Percentiles rank a stretch among this genome's conserved stretches.
Conservation (phyloP, 2,113 vertebrate genomes). For the Macheiramphus alcinus region DNA sequence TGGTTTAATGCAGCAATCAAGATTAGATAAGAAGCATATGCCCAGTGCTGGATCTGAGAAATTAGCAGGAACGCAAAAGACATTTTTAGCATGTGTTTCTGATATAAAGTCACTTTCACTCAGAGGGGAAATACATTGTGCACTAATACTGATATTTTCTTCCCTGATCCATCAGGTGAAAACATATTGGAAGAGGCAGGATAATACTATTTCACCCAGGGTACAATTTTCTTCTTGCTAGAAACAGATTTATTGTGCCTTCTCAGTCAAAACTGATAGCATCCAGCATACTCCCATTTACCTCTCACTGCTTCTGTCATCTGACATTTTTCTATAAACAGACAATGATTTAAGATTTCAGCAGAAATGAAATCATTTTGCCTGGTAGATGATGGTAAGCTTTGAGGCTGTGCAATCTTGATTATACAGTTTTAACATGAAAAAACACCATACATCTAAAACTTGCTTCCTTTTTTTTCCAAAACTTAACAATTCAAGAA, state of each 20-base stretch:
- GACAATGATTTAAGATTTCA: conserved; percentile 15
- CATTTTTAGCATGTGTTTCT: conserved; percentile 45
- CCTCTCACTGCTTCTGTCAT: background rate
- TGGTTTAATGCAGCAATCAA: background rate
- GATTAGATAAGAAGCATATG: conserved; percentile 28
- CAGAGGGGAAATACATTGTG: background rate
- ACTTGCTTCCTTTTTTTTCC: background rate
- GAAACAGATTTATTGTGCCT: background rate
- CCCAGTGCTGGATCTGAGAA: conserved; percentile 21
- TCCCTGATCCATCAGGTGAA: background rate
- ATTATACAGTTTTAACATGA: background rate
- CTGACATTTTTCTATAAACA: background rate
- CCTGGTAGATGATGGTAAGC: background rate
- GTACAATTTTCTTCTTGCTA: conserved; percentile 5
- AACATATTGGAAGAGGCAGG: conserved; percentile 50
- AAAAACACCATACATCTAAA: background rate
- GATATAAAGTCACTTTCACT: conserved; percentile 12
- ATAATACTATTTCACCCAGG: background rate
- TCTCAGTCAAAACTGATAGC: background rate
- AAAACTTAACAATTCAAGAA: background rate
- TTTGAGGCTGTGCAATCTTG: background rate
- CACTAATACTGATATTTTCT: background rate
- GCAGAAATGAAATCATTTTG: background rate
- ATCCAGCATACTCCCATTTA: background rate
- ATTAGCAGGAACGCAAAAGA: background rate